Base-by-base conservation (phyloP, 2,888 invertebrate genomes). In the Drosophila parthenogenetica region DNA sequence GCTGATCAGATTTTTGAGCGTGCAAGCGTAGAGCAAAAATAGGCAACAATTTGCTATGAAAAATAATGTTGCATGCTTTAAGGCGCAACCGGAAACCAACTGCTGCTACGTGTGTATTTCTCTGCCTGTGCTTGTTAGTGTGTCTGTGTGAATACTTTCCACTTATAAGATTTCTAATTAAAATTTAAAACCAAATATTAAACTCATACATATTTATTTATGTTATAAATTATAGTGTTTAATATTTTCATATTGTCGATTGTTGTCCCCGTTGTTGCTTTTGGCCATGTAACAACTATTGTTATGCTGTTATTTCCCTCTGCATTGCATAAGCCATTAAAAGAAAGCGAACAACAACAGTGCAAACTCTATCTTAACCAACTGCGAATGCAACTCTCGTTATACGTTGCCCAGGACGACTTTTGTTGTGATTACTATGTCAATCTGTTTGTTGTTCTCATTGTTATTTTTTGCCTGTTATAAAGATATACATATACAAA, bases 181-280 rank as follows among this genome's bases (percentile, higher is more conserved):
- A 79, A 74, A 77, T 67, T 70, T 61, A 49, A 66, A 32, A 17
- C 54, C 50, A 10, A 19, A 63, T 58, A 66, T 69, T 57, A 43
- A 60, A 69, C 66, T 69, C 63, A 73, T 72, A 68, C 61, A 79
- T 72, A 79, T 76, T 76, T 72, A 79, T 79, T 79, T 79, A 64
- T 79, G 53, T 57, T 61, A 53, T 54, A 50, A 61, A 70, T 60
- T 65, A 68, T 54, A 40, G 13, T 73, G 45, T 69, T 45, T 50
- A 25, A 72, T 50, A 69, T 66, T 59, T 64, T 69, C 29, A 8
- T 29, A 48, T 69, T 35, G 17, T 54, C 32, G 37, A 48, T n/a
- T 17, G n/a, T 60, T 51, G 29, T 37, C 35, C 35, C 13, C 13
- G 19, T 40, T 53, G 16, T 48, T 32, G 42, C 11, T 58, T 11